Evolutionary conservation across 1,140 invertebrate genomes (phyloP), one percentile per base, ranked within the genome.

Genomic region (Rhyzopertha dominica): DNA sequence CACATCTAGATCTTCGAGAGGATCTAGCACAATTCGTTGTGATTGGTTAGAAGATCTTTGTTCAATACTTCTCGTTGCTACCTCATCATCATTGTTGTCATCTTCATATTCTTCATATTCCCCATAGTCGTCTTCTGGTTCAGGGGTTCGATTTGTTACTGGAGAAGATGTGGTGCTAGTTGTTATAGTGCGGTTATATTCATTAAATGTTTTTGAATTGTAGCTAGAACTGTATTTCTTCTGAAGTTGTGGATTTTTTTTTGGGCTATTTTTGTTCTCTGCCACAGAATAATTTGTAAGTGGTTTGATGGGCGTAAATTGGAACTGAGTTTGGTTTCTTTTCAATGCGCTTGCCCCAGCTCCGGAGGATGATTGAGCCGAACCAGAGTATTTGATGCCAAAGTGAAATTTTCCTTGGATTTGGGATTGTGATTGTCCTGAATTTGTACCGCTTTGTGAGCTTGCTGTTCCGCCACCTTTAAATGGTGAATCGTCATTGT

Each of bases 351-450:
- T 55, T 36, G 19, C 69, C 59, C 75, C 74, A 26, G 78, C 73
- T 47, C 85, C 85, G 8, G 85, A 83, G 9, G 82, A 83, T 20
- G 87, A 79, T 65, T 90, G 87, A 3, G 87, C 86, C 1, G 82
- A 85, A 9, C 87, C 87, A 19, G 75, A 82, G 52, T 89, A 90
- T 9, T 78, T 81, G 14, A 89, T 85, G 12, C 87, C 85, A 62
- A 84, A 85, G 58, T 76, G 75, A 54, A 80, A 86, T 10, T 82
- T 79, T 20, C 87, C 85, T 61, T 81, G 79, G 18, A 90, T 74
- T 67, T 89, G 85, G 18, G 83, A 81, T 62, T 88, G 85, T 24
- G 84, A 85, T 62, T 86, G 83, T 4, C 86, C 86, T 12, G 75
- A 77, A 42, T 77, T 73, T 8, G 76, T 74, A 41, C 82, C 82